Base-by-base conservation (phyloP, 2,113 vertebrate species). In the Alaudala cheleensis region DNA sequence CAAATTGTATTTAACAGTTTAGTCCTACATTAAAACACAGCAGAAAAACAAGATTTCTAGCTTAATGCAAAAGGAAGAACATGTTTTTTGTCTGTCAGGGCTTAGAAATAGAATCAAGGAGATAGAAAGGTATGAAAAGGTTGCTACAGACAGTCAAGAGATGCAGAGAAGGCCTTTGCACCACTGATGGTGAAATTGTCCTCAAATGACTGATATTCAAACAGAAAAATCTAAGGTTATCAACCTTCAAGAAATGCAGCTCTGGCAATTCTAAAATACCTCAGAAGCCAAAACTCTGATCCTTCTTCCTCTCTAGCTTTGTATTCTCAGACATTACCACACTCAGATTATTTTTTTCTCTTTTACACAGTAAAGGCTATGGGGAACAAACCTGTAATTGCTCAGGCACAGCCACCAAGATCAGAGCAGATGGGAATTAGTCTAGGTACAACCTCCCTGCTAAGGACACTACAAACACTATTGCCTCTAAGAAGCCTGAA, bases 1-100 rank as follows among this genome's bases (percentile, higher is more conserved):
- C 70, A 57, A 94, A 64, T 53, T 53, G 39, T 78, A 60, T 78
- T 66, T 80, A 93, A 88, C 82, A 88, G 34, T 88, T 93, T 81
- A 81, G 12, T 53, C 20, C 65, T 33, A 56, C 34, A 17, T 49
- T 17, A 70, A 86, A 86, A 78, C 40, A 67, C 19, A 40, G 65
- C 49, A 91, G 69, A 91, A 62, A 72, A 29, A 0, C 51, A 49
- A 62, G 64, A 74, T 60, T 86, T 88, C 81, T 74, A 31, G 58
- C 54, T 86, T 76, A 47, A 39, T 47, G 29, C 1, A 8, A 47
- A 90, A 50, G 14, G 21, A 37, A 76, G 7, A 82, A 53, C 1
- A 1, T 11, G 11, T 1, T 4, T 42, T 82, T 56, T 67, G 51
- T n/a, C 71, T 82, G 9, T 56, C 60, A 34, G 66, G 47, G 42